Evolutionary conservation across 92 coral and sea anemone genomes (phyloP).

Genomic region (Montipora capitata): DNA sequence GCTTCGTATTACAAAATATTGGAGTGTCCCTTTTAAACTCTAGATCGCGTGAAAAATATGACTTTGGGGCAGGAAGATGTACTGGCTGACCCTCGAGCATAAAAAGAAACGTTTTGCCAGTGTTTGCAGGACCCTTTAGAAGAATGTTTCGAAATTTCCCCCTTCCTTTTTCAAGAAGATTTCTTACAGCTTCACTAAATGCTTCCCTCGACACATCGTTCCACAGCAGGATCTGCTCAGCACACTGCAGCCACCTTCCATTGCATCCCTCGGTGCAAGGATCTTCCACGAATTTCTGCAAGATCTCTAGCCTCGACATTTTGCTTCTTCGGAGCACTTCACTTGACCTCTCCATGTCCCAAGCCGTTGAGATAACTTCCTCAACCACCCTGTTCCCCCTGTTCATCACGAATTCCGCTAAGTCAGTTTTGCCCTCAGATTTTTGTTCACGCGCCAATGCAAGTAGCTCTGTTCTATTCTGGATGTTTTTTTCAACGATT

Average conservation of each 20-base stretch:
- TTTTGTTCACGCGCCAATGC: slow-evolving; percentile 48
- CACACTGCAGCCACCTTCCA: slow-evolving; percentile 25
- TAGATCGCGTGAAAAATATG: not conserved
- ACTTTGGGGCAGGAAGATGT: slow-evolving; percentile 12
- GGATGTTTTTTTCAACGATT: slow-evolving; percentile 40
- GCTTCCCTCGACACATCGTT: not conserved
- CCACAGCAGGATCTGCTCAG: not conserved
- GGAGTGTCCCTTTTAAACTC: not conserved
- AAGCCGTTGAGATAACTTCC: slow-evolving; percentile 63
- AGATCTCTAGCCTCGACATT: slow-evolving; percentile 29
- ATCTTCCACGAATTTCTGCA: not conserved
- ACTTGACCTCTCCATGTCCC: slow-evolving; percentile 63
- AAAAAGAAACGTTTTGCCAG: slow-evolving; percentile 13
- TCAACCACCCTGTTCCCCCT: slow-evolving; percentile 67
- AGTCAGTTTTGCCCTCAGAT: slow-evolving; percentile 67
- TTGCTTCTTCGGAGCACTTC: slow-evolving; percentile 18
- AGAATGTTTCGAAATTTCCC: not conserved
- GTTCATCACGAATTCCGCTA: slow-evolving; percentile 72
- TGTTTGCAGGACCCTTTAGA: not conserved
- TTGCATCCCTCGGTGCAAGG: slow-evolving; percentile 39
- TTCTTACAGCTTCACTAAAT: not conserved
- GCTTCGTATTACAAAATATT: not conserved
- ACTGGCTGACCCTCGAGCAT: slow-evolving; percentile 13
- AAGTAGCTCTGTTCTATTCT: slow-evolving; percentile 22
- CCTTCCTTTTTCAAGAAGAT: not conserved